Percentiles rank a stretch among this genome's conserved stretches.
These are phyloP conservation scores for Heliconius ethilla DNA, from an alignment of 2,888 invertebrate species.

Conservation along the genomic window DNA sequence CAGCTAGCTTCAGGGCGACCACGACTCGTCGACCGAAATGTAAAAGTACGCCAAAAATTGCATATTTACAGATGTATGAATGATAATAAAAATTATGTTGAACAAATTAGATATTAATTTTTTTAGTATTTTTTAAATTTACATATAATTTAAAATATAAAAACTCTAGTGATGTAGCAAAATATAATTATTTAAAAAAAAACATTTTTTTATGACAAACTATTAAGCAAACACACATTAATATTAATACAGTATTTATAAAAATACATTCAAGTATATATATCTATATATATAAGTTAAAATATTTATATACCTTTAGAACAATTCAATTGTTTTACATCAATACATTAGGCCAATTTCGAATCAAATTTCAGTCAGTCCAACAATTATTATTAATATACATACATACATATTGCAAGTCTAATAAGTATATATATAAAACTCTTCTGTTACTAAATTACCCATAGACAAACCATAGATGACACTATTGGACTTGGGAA, in stretches of 20 bases:
- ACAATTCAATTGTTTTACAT: background rate
- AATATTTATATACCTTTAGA: background rate
- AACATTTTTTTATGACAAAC: background rate
- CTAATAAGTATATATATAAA: background rate
- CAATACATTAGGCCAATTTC: conserved; percentile 10
- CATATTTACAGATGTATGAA: too few relatives aligned
- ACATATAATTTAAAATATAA: background rate
- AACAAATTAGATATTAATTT: too few relatives aligned
- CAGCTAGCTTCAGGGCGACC: too few relatives aligned
- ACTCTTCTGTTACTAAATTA: background rate
- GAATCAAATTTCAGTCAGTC: conserved; percentile 1
- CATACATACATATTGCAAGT: background rate
- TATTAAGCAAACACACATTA: background rate
- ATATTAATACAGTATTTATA: background rate
- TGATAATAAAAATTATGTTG: too few relatives aligned
- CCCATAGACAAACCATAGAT: too few relatives aligned
- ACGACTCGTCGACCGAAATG: too few relatives aligned
- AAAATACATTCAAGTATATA: background rate
- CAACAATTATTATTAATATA: background rate
- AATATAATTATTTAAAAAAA: background rate
- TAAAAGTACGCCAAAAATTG: too few relatives aligned
- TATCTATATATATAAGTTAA: background rate
- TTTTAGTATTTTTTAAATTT: too few relatives aligned
- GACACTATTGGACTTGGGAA: too few relatives aligned
- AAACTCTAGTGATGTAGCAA: too few relatives aligned